Evolutionary conservation across 2,888 invertebrate genomes (phyloP).

Genomic region (Eumacrocentrus americanus): DNA sequence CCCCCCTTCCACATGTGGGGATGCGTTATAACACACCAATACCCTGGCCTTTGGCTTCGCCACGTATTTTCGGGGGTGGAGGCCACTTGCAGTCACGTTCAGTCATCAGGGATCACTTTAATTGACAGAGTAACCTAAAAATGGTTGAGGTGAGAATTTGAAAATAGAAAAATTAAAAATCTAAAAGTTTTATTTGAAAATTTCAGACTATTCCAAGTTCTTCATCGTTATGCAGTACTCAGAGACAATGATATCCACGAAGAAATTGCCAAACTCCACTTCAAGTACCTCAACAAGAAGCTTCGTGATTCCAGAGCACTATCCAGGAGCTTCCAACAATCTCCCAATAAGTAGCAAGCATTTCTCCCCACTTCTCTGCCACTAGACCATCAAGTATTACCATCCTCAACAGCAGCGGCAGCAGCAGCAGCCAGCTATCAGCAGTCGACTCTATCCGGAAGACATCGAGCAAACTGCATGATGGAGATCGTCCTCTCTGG

Average conservation of each 20-base stretch:
- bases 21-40: background rate
- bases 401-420: conserved; percentile 3
- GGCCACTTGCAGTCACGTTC: background rate
- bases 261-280: too few relatives aligned
- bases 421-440: conserved; percentile 7
- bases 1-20: background rate
- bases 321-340: too few relatives aligned
- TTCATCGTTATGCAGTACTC: too few relatives aligned
- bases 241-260: too few relatives aligned
- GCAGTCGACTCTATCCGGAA: conserved; percentile 16
- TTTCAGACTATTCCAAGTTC: too few relatives aligned
- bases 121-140: background rate
- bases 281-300: too few relatives aligned
- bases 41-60: conserved; percentile 2
- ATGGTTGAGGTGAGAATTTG: too few relatives aligned
- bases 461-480: conserved; percentile 21
- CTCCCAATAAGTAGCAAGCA: background rate
- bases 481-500: conserved; percentile 7
- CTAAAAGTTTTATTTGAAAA: too few relatives aligned
- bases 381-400: conserved; percentile 10
- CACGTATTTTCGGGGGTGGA: background rate
- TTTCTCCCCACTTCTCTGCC: background rate
- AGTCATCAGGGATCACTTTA: background rate
- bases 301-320: too few relatives aligned
- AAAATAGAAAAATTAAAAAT: too few relatives aligned